Evolutionary conservation across 2,797 vertebrate genomes (phyloP).

Genomic region (Gadopsis marmoratus): DNA sequence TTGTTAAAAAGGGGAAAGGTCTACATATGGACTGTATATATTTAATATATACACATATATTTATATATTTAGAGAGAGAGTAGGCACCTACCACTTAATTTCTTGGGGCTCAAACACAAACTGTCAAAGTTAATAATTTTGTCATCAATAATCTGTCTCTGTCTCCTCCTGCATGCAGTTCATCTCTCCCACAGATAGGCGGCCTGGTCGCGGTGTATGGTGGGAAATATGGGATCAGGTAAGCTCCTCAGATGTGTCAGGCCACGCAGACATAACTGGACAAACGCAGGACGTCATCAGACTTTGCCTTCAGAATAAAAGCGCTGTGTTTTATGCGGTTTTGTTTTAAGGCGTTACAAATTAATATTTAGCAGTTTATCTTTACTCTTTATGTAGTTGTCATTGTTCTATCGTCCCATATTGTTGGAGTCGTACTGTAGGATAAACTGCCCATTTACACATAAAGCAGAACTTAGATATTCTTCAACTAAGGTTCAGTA

Average conservation of each 20-base stretch:
- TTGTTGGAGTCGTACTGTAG: too few species aligned
- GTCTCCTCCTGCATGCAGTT: slow-evolving; percentile 25
- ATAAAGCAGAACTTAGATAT: not conserved
- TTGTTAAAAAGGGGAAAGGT: too few species aligned
- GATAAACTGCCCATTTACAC: not conserved
- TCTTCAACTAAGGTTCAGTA: not conserved
- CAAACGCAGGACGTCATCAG: not conserved
- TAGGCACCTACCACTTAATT: too few species aligned
- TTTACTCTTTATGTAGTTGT: not conserved
- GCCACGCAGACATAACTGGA: rapidly evolving
- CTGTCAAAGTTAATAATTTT: not conserved
- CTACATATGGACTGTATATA: too few species aligned
- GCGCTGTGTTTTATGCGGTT: rapidly evolving
- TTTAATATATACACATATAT: too few species aligned
- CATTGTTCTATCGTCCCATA: not conserved
- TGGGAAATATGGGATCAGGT: slow-evolving; percentile 82
- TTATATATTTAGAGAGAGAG: too few species aligned
- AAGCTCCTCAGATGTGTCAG: slow-evolving; percentile 62
- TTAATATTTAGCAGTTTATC: not conserved
- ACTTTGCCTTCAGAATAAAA: slow-evolving; percentile 62
- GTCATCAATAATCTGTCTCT: not conserved
- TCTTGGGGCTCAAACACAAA: not conserved
- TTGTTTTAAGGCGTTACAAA: not conserved
- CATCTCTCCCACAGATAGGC: slow-evolving; percentile 40
- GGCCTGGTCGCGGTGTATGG: slow-evolving; percentile 72